Evolutionary conservation across 1,140 invertebrate genomes (phyloP), one percentile per base, ranked within the genome.

Genomic region (Macrosteles quadrilineatus): DNA sequence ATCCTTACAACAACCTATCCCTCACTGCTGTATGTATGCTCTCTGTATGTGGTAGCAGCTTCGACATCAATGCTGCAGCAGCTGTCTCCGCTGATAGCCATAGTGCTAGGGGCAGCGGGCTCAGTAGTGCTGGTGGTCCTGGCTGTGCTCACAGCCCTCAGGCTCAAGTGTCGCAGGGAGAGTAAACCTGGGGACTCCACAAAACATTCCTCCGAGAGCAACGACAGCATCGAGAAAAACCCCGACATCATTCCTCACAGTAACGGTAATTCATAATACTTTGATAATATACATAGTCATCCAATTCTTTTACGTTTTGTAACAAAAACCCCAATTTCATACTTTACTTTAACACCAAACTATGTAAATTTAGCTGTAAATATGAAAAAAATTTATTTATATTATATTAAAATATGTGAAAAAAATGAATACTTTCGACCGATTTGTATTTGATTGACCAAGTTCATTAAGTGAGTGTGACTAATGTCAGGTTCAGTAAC

Each of bases 201-300:
- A 72, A 83, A 83, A 74, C 81, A 83, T 59, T 77, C 80, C 27
- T 81, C 84, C 68, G 80, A 85, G 75, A 86, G 83, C 71, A 78
- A 86, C 36, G 88, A 88, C 75, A 88, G 88, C 77, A 82, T 87
- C 68, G 90, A 91, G 76, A 91, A 90, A 78, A 89, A 91, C 80
- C 90, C 90, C 0, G 90, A 91, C 77, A 88, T 91, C 71, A 90
- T 91, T 78, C 89, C 89, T 50, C 88, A 90, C 76, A 87, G 87
- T 79, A 87, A 88, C 74, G 87, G 84, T 82, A 78, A 81, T 50
- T 9, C 47, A 40, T 40, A 40, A 40, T n/a, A n/a, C n/a, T n/a
- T n/a, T 50, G n/a, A 21, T n/a, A 50, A 50, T 9, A 19, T 50
- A 50, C 14, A 3, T 50, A 19, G 21, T 19, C 47, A 19, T 11